Percentiles rank a stretch among this genome's conserved stretches.
Conservation (phyloP, 1,140 invertebrate species). For the Olivierus martensii region DNA sequence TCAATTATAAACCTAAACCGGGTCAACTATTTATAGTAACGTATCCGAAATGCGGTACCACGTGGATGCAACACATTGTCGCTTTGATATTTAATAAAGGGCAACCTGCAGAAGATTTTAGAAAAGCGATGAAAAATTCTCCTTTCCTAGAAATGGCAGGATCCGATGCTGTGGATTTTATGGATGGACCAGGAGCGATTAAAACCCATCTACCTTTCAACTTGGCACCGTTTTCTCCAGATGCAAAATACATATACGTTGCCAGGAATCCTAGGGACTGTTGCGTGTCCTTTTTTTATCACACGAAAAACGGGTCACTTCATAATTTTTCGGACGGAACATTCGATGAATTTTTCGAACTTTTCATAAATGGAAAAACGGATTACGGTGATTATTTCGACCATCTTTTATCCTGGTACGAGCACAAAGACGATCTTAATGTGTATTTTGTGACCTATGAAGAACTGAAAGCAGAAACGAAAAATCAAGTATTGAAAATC, state of each 20-base stretch:
- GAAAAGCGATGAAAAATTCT: not conserved
- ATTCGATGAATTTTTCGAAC: slow-evolving; percentile 28
- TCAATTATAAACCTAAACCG: no score
- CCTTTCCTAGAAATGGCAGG: not conserved
- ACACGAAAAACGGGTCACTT: slow-evolving; percentile 15
- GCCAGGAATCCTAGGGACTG: slow-evolving; percentile 74
- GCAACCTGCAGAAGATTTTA: not conserved
- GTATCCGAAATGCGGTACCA: not conserved
- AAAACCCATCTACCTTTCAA: no score
- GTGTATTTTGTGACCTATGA: slow-evolving; percentile 16
- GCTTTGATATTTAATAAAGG: not conserved
- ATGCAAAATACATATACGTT: slow-evolving; percentile 50
- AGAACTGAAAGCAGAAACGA: slow-evolving; percentile 8
- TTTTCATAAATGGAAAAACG: slow-evolving; percentile 26
- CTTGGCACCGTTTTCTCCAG: slow-evolving; percentile 2
- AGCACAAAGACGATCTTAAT: slow-evolving; percentile 12
- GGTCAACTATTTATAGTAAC: not conserved
- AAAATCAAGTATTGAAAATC: not conserved
- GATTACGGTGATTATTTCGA: slow-evolving; percentile 27
- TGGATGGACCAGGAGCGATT: no score
- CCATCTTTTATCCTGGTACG: slow-evolving; percentile 15
- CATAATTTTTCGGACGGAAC: slow-evolving; percentile 33
- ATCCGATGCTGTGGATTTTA: not conserved
- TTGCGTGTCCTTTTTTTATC: slow-evolving; percentile 65
- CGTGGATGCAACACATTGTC: no score